These are phyloP conservation scores for Yponomeuta plumbellus DNA, from an alignment of 2,888 invertebrate species.

Conservation along the genomic window DNA sequence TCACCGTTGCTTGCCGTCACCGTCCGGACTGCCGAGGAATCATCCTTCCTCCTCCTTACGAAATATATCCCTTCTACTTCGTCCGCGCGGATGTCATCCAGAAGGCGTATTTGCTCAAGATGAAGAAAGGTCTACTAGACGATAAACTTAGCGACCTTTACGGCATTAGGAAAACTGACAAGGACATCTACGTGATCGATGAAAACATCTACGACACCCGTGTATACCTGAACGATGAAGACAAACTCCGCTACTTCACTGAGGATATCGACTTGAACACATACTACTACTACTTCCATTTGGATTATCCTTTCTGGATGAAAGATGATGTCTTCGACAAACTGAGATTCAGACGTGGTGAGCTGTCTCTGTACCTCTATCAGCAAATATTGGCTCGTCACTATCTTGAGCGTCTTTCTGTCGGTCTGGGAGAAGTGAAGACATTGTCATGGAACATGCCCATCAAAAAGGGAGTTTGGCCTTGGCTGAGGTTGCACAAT, in stretches of 20 bases:
- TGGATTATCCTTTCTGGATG: slow-evolving; percentile 80
- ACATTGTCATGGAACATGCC: slow-evolving; percentile 63
- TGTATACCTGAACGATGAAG: slow-evolving; percentile 72
- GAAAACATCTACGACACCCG: slow-evolving; percentile 80
- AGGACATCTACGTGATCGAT: slow-evolving; percentile 77
- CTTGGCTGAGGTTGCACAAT: slow-evolving; percentile 72
- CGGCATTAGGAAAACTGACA: slow-evolving; percentile 66
- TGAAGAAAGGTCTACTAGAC: slow-evolving; percentile 64
- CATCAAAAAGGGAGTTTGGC: slow-evolving; percentile 73
- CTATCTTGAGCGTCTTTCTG: slow-evolving; percentile 71
- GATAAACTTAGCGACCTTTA: slow-evolving; percentile 69
- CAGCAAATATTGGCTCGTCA: slow-evolving; percentile 81
- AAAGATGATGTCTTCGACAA: slow-evolving; percentile 57
- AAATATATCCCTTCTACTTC: slow-evolving; percentile 80
- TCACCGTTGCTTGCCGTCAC: slow-evolving; percentile 71
- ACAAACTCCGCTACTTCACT: slow-evolving; percentile 78
- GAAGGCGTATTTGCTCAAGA: slow-evolving; percentile 69
- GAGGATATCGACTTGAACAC: slow-evolving; percentile 80
- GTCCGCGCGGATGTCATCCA: slow-evolving; percentile 80
- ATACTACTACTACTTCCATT: slow-evolving; percentile 78
- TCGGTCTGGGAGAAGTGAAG: slow-evolving; percentile 60
- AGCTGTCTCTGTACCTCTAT: slow-evolving; percentile 76
- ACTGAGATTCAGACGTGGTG: slow-evolving; percentile 60
- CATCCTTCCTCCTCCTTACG: slow-evolving; percentile 74
- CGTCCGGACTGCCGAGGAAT: slow-evolving; percentile 69